Evolutionary conservation across 2,113 vertebrate species (phyloP).

Genomic region (Scomber scombrus): DNA sequence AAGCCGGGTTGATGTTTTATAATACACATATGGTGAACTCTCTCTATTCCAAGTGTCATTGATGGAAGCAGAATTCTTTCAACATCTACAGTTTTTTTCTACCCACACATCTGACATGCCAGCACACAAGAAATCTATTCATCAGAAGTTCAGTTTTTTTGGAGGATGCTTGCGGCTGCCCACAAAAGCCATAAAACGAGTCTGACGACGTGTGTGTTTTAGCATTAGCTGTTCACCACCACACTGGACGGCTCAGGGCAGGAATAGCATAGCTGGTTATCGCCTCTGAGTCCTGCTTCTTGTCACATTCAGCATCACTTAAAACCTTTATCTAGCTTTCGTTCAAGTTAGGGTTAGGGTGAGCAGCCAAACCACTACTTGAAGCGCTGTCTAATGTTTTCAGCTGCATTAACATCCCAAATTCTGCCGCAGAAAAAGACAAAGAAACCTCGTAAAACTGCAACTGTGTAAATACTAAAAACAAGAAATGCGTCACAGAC

Average conservation of each 20-base stretch:
- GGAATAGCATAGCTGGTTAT: background rate
- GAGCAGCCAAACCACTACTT: background rate
- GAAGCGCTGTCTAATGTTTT: background rate
- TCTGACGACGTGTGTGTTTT: background rate
- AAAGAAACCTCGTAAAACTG: background rate
- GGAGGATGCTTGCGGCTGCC: conserved; percentile 3
- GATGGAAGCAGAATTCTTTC: background rate
- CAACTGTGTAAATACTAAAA: conserved; percentile 42
- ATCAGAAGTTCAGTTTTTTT: background rate
- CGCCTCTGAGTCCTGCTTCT: background rate
- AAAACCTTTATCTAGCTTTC: no score
- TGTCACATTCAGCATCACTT: background rate
- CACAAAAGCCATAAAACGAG: background rate
- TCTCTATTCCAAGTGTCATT: background rate
- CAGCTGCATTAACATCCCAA: background rate
- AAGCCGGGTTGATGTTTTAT: background rate
- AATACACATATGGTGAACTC: background rate
- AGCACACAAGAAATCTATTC: conserved; percentile 9
- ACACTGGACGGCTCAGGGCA: background rate
- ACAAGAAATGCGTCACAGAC: conserved; percentile 25
- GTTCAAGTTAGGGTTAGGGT: background rate
- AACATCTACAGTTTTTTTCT: background rate
- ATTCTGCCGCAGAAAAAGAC: background rate
- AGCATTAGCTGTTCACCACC: background rate
- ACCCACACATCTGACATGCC: background rate